Evolutionary conservation across 2,888 invertebrate species (phyloP).

Genomic region (Hydraecia micacea): DNA sequence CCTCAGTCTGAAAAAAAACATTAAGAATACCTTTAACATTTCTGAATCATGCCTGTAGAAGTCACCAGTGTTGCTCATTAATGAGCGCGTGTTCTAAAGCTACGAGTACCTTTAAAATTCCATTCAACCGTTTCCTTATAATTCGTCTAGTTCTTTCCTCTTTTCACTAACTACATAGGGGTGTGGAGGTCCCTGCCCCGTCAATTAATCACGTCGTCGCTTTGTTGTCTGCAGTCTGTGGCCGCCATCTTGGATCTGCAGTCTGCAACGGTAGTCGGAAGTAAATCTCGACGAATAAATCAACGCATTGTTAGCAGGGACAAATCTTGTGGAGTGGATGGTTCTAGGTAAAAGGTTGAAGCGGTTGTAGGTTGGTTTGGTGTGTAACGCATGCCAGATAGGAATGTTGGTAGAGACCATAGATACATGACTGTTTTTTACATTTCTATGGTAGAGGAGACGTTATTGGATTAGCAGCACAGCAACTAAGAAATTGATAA

Average conservation of each 20-base stretch:
- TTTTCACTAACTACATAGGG: constrained; percentile 37
- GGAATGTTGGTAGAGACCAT: too few relatives aligned
- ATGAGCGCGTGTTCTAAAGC: neutral
- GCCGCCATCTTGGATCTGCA: constrained; percentile 51
- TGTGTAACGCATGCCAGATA: neutral
- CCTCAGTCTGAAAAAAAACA: neutral
- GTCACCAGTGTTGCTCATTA: neutral
- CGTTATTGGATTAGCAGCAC: neutral
- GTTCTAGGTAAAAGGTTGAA: neutral
- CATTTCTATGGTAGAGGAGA: too few relatives aligned
- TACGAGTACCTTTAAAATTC: constrained; percentile 21
- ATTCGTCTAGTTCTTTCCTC: constrained; percentile 11
- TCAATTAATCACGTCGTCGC: constrained; percentile 57
- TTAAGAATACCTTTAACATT: neutral
- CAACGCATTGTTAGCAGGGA: constrained; percentile 46
- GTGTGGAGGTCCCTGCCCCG: constrained; percentile 37
- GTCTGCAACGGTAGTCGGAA: constrained; percentile 54
- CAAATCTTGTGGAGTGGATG: constrained; percentile 37
- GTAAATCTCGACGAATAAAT: constrained; percentile 53
- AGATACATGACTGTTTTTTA: too few relatives aligned
- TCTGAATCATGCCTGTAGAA: neutral
- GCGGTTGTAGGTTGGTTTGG: neutral
- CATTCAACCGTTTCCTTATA: constrained; percentile 12
- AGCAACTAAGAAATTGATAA: neutral
- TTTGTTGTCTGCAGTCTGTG: constrained; percentile 60